Conservation (phyloP, 1,140 invertebrate genomes). For the Neocloeon triangulifer region DNA sequence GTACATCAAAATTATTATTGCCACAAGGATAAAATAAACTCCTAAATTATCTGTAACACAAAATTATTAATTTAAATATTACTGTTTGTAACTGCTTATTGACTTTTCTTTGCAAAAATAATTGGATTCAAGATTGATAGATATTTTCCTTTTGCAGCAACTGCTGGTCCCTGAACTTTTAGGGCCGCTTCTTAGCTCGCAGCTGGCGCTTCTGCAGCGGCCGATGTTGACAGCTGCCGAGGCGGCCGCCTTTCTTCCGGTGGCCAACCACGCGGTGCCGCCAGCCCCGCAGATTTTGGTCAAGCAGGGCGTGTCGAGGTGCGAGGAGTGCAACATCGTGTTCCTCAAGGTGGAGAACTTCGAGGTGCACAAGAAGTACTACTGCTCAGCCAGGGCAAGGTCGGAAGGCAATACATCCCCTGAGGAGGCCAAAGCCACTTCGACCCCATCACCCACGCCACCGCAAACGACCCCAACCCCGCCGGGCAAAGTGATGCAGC, state of each 20-base stretch:
- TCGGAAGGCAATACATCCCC: neutral
- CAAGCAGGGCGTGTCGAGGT: slow-evolving; percentile 69
- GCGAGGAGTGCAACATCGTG: slow-evolving; percentile 89
- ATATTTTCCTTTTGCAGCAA: no score
- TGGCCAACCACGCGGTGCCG: slow-evolving; percentile 66
- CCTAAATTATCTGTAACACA: no score
- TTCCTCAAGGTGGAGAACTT: slow-evolving; percentile 93
- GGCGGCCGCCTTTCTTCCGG: slow-evolving; percentile 55
- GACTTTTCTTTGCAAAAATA: no score
- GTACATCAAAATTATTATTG: no score
- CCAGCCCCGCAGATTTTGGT: slow-evolving; percentile 47
- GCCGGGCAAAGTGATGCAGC: slow-evolving; percentile 29
- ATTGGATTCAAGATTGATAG: no score
- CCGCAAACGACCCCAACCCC: slow-evolving; percentile 13
- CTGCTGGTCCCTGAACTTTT: neutral
- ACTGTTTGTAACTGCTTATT: no score
- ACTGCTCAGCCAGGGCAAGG: slow-evolving; percentile 52
- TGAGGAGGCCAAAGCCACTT: slow-evolving; percentile 1
- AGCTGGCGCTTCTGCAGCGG: slow-evolving; percentile 12
- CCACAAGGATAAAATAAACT: no score
- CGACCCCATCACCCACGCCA: slow-evolving; percentile 15
- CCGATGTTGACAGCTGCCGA: slow-evolving; percentile 9
- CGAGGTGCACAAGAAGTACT: slow-evolving; percentile 79
- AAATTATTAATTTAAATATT: no score
- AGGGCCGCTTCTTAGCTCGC: slow-evolving; percentile 10